phyloP scores from a whole-genome alignment of 2,888 invertebrate species.

The Frankliniella intonsa region DNA sequence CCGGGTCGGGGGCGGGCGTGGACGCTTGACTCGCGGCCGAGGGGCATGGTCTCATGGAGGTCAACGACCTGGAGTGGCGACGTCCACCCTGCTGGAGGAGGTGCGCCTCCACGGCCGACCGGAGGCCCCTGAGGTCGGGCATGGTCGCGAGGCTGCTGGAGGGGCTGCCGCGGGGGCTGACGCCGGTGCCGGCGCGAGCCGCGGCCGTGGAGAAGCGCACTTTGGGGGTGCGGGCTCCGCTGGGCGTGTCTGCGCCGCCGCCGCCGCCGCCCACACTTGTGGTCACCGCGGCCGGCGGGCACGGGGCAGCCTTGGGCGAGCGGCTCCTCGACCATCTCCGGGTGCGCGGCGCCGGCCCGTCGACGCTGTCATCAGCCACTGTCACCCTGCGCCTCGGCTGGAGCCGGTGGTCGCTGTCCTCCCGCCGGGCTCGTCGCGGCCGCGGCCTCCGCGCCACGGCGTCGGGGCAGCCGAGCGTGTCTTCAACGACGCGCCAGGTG shows the following conservation, averaged over 20 bases:
- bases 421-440: not conserved
- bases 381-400: not conserved
- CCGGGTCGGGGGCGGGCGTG: not conserved
- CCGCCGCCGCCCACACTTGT: not conserved
- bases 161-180: not conserved
- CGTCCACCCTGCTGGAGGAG: not conserved
- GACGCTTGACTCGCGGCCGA: not conserved
- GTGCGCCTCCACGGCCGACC: not conserved
- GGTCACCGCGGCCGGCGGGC: not conserved
- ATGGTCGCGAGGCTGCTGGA: not conserved
- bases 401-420: not conserved
- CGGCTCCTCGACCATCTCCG: not conserved
- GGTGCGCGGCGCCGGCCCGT: not conserved
- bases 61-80: not conserved
- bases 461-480: not conserved
- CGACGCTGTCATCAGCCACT: not conserved
- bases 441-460: not conserved
- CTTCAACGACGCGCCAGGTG: not conserved
- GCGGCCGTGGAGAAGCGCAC: constrained; percentile 6
- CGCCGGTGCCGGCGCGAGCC: not conserved
- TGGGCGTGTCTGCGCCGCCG: not conserved
- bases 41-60: not conserved
- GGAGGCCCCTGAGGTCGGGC: not conserved
- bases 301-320: not conserved
- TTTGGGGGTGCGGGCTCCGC: not conserved